phyloP scores from a whole-genome alignment of 35 echinoderm and acorn worm species.

The Ptychodera flava region DNA sequence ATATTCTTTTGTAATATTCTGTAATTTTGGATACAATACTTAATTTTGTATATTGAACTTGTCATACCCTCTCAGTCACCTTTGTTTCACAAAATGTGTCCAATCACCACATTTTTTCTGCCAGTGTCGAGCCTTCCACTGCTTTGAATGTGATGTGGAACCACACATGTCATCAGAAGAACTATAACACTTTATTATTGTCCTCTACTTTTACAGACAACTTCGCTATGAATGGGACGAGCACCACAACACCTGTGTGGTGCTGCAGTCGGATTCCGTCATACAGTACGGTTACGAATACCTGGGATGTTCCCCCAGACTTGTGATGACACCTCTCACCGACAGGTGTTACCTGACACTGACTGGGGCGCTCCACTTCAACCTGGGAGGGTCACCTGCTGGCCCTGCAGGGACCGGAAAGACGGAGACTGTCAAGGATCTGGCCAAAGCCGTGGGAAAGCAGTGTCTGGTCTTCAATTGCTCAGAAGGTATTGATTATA shows the following conservation, averaged over 20 bases:
- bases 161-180: no score
- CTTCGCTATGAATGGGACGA: conserved; percentile 97
- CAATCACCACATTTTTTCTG: no score
- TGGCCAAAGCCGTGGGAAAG: conserved; percentile 88
- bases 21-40: no score
- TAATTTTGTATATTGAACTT: no score
- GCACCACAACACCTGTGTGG: conserved; percentile 85
- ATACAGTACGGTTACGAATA: conserved; percentile 98
- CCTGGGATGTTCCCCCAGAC: conserved; percentile 86
- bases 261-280: conserved; percentile 83
- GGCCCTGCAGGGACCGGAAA: conserved; percentile 95
- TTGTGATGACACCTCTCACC: conserved; percentile 96
- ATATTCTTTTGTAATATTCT: no score
- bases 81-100: no score
- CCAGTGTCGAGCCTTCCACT: no score
- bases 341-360: conserved; percentile 92
- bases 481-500: conserved; percentile 94
- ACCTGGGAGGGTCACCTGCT: conserved; percentile 89
- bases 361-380: conserved; percentile 80
- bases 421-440: conserved; percentile 95
- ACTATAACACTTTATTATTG: no score
- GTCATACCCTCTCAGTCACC: no score
- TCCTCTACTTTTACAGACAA: conserved; percentile 35
- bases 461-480: conserved; percentile 98
- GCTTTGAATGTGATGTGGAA: no score